phyloP scores from a whole-genome alignment of 2,113 vertebrate genomes.

The Hippopotamus amphibius region DNA sequence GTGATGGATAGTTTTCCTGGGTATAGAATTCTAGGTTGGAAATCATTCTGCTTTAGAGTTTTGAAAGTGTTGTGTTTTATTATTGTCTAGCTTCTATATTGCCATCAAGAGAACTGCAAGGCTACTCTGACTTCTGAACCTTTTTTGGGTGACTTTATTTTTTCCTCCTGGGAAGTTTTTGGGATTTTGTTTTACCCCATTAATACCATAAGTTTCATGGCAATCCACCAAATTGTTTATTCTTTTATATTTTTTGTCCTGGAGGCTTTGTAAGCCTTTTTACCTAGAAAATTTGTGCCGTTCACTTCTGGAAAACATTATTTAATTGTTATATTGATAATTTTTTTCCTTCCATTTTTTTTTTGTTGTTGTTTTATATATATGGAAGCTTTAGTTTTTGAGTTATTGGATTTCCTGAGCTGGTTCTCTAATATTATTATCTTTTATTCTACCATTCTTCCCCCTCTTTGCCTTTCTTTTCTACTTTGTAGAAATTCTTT shows the following conservation, averaged over 20 bases:
- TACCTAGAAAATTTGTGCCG: neutral
- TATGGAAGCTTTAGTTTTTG: neutral
- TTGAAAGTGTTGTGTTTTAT: neutral
- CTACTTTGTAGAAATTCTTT: neutral
- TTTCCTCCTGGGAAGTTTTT: neutral
- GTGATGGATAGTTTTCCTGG: neutral
- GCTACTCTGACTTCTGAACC: neutral
- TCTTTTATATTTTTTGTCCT: neutral
- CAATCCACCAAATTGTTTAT: neutral
- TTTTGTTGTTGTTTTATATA: neutral
- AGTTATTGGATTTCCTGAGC: neutral
- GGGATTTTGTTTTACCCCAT: neutral
- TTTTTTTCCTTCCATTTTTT: neutral
- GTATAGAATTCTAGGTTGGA: constrained; percentile 1
- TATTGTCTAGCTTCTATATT: neutral
- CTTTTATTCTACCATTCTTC: neutral
- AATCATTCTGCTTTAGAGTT: neutral
- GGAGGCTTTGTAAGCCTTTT: neutral
- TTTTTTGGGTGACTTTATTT: neutral
- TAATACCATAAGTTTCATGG: neutral
- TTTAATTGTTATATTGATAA: neutral
- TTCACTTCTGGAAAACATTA: neutral
- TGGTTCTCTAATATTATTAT: neutral
- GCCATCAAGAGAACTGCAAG: neutral
- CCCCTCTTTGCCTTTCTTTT: neutral